Evolutionary conservation across 2,888 invertebrate genomes (phyloP), one percentile per base, ranked within the genome.

Genomic region (Parochlus steinenii): DNA sequence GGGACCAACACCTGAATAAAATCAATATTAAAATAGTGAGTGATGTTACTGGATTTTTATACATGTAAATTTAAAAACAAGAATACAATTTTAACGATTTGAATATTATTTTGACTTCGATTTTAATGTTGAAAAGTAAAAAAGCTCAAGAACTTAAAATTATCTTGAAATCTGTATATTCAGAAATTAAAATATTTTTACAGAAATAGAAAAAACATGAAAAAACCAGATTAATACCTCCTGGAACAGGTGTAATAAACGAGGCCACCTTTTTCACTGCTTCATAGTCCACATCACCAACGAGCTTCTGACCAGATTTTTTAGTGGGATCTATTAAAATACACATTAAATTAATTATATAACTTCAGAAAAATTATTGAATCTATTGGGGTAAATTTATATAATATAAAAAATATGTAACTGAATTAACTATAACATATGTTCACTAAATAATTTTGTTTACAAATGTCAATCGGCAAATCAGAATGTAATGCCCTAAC

Each of bases 201-300:
- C n/a, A n/a, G n/a, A n/a, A n/a, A n/a, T n/a, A n/a, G n/a, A n/a
- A n/a, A n/a, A n/a, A n/a, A n/a, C n/a, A n/a, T n/a, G n/a, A n/a
- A n/a, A n/a, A n/a, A n/a, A n/a, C n/a, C n/a, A n/a, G n/a, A n/a
- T n/a, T n/a, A n/a, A n/a, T n/a, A n/a, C n/a, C n/a, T 37, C 86
- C 85, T 8, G 90, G 89, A 32, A 95, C 95, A 4, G 95, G 93
- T 16, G 95, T 95, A 49, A 95, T 83, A 60, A 73, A 76, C 2
- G 82, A 74, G 11, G 95, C 93, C 41, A 82, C 75, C 45, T 69
- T 56, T 44, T 67, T 64, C 5, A 81, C 93, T 53, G 81, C 83
- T 14, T 64, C 68, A 62, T 74, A 95, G 35, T 77, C 81, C 6
- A 97, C 95, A 68, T 98, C 97, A 33, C 97, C 97, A n/a, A 92